phyloP scores from a whole-genome alignment of 2,113 vertebrate genomes.

The Protobothrops mucrosquamatus region DNA sequence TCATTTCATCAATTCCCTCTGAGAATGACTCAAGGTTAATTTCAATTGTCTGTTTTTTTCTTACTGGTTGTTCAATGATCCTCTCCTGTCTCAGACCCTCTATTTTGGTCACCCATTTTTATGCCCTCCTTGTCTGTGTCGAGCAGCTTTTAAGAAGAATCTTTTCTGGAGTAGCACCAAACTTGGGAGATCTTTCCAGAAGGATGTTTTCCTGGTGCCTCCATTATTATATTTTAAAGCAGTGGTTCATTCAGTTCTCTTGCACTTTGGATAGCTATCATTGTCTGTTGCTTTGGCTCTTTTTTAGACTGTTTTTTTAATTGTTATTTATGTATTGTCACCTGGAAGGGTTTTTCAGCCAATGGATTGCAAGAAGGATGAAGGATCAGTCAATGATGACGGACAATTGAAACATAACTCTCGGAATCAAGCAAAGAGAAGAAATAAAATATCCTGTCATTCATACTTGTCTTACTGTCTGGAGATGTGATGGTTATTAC shows the following conservation, averaged over 20 bases:
- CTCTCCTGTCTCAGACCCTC: neutral
- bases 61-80: neutral
- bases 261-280: neutral
- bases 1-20: conserved; percentile 31
- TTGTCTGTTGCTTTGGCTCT: neutral
- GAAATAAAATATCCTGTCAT: neutral
- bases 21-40: neutral
- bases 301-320: neutral
- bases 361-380: neutral
- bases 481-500: neutral
- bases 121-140: neutral
- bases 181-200: neutral
- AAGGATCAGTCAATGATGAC: neutral
- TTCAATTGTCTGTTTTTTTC: too few relatives aligned
- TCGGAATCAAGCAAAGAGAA: neutral
- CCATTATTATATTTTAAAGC: neutral
- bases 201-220: neutral
- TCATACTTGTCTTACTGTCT: neutral
- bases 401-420: neutral
- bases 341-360: neutral
- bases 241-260: too few relatives aligned
- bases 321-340: neutral
- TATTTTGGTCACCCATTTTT: neutral
- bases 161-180: neutral
- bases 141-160: too few relatives aligned